Evolutionary conservation across 2,113 vertebrate species (phyloP).

Genomic region (Dipodomys spectabilis): DNA sequence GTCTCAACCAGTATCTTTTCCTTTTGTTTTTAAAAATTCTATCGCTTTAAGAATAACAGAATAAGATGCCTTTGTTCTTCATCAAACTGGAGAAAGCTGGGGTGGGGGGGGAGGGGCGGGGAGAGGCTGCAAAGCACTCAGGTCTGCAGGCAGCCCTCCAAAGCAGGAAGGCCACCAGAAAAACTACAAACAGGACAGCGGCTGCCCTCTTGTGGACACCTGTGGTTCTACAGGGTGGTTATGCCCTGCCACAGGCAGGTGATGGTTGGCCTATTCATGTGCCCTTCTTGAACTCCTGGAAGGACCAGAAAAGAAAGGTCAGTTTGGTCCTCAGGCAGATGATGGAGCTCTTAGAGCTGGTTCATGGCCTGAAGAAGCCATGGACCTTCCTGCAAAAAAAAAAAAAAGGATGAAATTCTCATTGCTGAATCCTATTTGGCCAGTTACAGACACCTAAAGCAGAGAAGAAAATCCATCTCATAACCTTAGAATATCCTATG

Average conservation of each 20-base stretch:
- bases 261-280: neutral
- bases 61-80: neutral
- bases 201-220: conserved; percentile 65
- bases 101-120: no score
- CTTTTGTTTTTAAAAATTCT: no score
- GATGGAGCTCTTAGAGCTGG: neutral
- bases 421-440: neutral
- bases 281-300: neutral
- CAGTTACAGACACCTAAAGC: neutral
- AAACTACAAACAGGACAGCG: neutral
- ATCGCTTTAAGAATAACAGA: neutral
- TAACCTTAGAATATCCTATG: neutral
- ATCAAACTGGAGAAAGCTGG: neutral
- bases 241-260: neutral
- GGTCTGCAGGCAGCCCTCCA: neutral
- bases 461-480: neutral
- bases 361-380: neutral
- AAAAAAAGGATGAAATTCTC: neutral
- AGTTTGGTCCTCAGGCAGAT: neutral
- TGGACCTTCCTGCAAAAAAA: neutral
- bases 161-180: neutral
- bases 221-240: neutral
- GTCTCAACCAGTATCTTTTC: neutral
- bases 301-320: neutral
- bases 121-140: neutral